These are phyloP conservation scores for Blennius ocellaris DNA, from an alignment of 2,113 vertebrate species.

Conservation along the genomic window DNA sequence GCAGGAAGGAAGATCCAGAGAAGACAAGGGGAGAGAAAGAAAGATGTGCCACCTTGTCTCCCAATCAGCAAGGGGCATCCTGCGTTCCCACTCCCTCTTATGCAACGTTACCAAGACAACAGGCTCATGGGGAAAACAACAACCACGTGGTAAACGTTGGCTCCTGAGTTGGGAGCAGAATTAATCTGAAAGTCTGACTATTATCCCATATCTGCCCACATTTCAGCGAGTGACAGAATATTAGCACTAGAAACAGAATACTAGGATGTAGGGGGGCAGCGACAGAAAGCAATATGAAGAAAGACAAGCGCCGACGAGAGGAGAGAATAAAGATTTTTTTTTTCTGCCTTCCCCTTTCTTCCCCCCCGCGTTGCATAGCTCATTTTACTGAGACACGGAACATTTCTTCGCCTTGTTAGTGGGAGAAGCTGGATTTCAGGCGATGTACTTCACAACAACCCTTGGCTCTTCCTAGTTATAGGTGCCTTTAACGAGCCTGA, in stretches of 20 bases:
- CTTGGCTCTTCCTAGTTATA: conserved; percentile 43
- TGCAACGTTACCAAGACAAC: conserved; percentile 86
- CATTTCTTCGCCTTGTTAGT: conserved; percentile 51
- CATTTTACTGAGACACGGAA: conserved; percentile 27
- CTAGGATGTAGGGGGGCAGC: conserved; percentile 30
- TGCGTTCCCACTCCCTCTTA: conserved; percentile 81
- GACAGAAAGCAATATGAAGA: conserved; percentile 25
- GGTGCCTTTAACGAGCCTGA: conserved; percentile 65
- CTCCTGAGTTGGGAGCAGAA: conserved; percentile 74
- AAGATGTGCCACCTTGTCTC: conserved; percentile 81
- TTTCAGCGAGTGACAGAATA: conserved; percentile 71
- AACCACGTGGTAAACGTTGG: conserved; percentile 84
- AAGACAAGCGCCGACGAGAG: conserved; percentile 30
- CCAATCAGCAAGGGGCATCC: conserved; percentile 83
- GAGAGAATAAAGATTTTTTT: conserved; percentile 42
- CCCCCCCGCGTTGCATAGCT: neutral
- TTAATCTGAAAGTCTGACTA: conserved; percentile 75
- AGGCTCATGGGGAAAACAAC: conserved; percentile 84
- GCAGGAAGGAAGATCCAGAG: conserved; percentile 12
- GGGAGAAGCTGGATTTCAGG: conserved; percentile 40
- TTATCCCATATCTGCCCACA: conserved; percentile 77
- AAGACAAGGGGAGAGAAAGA: conserved; percentile 47
- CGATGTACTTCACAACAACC: conserved; percentile 42
- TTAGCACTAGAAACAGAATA: conserved; percentile 50
- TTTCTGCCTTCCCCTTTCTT: conserved; percentile 17